Conservation (phyloP, 2,797 vertebrate genomes). For the Hydrolagus colliei region DNA sequence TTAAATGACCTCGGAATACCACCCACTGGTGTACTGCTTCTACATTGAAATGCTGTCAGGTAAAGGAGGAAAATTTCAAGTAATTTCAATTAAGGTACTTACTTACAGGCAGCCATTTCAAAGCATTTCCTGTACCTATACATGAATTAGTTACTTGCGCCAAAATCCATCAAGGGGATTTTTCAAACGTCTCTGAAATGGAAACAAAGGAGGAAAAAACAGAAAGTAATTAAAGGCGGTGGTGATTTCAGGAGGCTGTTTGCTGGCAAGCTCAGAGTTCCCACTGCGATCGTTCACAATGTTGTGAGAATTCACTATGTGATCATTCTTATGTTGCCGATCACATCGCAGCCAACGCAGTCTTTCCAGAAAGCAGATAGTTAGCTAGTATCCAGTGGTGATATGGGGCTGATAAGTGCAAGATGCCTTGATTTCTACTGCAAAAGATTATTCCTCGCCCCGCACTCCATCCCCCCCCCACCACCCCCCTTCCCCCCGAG, state of each 20-base stretch:
- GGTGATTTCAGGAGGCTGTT: not conserved
- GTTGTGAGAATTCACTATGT: no score
- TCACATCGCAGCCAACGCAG: not conserved
- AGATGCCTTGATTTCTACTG: not conserved
- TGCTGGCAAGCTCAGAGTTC: not conserved
- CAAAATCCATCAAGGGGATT: constrained; percentile 53
- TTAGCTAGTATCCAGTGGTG: no score
- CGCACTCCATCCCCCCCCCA: no score
- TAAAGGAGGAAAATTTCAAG: constrained; percentile 52
- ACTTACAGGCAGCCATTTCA: constrained; percentile 54
- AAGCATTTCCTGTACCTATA: constrained; percentile 54
- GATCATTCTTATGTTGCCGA: not conserved
- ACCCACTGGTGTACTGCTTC: constrained; percentile 5
- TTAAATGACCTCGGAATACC: constrained; percentile 21
- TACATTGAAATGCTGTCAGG: not conserved
- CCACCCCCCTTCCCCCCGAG: no score
- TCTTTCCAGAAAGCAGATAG: not conserved
- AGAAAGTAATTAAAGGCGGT: not conserved
- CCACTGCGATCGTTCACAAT: no score
- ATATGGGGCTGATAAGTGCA: not conserved
- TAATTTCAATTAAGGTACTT: constrained; percentile 49
- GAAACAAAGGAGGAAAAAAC: not conserved
- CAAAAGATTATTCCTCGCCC: not conserved
- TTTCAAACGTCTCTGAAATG: constrained; percentile 48
- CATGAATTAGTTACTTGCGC: constrained; percentile 55